phyloP scores from a whole-genome alignment of 2,888 invertebrate species.

The Tinea trinotella region DNA sequence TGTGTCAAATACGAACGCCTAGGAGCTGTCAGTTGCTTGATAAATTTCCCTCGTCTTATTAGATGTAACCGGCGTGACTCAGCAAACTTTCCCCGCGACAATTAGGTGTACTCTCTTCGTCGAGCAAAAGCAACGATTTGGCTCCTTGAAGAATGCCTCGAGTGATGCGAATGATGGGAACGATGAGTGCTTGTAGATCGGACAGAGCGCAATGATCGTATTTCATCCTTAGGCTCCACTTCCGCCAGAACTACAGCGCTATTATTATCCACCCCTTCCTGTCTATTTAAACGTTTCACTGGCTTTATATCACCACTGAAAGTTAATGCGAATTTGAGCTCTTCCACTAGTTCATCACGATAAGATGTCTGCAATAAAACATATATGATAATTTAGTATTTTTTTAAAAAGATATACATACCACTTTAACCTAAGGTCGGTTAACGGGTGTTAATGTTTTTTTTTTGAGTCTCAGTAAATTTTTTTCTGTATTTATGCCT shows the following conservation, averaged over 20 bases:
- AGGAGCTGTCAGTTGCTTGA: background rate
- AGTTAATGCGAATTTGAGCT: slow-evolving; percentile 75
- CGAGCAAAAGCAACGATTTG: slow-evolving; percentile 54
- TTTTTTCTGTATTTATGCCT: no score
- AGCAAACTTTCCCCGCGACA: background rate
- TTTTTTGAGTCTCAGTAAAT: no score
- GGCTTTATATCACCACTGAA: slow-evolving; percentile 77
- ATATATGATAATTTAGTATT: no score
- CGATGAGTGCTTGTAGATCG: slow-evolving; percentile 42
- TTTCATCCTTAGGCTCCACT: slow-evolving; percentile 47
- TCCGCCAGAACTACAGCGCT: slow-evolving; percentile 42
- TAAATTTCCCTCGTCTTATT: slow-evolving; percentile 8
- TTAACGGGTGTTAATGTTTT: no score
- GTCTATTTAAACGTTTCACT: slow-evolving; percentile 49
- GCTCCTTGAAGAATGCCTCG: slow-evolving; percentile 49
- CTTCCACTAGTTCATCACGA: slow-evolving; percentile 72
- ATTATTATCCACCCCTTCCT: slow-evolving; percentile 30
- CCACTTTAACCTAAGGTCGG: no score
- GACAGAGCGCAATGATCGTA: slow-evolving; percentile 42
- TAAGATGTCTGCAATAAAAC: slow-evolving; percentile 66
- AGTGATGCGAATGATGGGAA: slow-evolving; percentile 50
- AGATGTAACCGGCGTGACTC: background rate
- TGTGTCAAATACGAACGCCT: slow-evolving; percentile 1
- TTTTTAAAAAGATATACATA: no score
- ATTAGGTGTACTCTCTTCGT: slow-evolving; percentile 40